Evolutionary conservation across 2,797 vertebrate species (phyloP).

Genomic region (Neopelma chrysocephalum): DNA sequence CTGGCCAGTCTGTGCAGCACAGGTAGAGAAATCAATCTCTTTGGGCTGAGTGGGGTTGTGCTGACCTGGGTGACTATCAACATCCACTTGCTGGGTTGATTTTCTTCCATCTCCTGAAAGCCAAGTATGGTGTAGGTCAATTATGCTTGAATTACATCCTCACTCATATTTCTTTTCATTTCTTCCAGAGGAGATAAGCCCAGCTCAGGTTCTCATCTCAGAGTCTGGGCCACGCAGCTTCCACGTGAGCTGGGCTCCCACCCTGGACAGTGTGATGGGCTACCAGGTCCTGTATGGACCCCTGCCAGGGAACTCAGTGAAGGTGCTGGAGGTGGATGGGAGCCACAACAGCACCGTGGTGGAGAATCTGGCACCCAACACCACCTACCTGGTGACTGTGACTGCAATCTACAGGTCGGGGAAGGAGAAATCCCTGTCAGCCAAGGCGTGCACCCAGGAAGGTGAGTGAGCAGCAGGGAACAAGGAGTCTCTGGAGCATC

Average conservation of each 20-base stretch:
- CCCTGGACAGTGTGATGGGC: conserved; percentile 70
- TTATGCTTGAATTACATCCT: neutral
- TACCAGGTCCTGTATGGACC: conserved; percentile 87
- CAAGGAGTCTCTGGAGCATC: neutral
- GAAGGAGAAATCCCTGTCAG: conserved; percentile 87
- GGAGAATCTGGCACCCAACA: conserved; percentile 84
- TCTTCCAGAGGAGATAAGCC: conserved; percentile 80
- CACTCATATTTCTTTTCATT: accelerated
- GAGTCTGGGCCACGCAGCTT: conserved; percentile 82
- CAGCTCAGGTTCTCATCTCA: conserved; percentile 82
- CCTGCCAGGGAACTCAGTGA: conserved; percentile 78
- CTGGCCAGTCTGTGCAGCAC: neutral
- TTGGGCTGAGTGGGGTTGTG: neutral
- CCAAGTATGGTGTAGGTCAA: accelerated
- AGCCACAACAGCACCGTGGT: conserved; percentile 83
- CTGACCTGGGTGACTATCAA: neutral
- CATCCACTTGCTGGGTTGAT: neutral
- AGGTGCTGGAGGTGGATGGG: conserved; percentile 74
- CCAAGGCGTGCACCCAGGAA: conserved; percentile 89
- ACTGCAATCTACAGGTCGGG: conserved; percentile 83
- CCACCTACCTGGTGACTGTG: conserved; percentile 91
- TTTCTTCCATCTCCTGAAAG: neutral
- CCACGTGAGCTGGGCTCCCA: conserved; percentile 89
- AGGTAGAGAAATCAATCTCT: neutral
- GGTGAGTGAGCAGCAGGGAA: conserved; percentile 70